Base-by-base conservation (phyloP, 2,797 vertebrate genomes). In the Margarornis squamiger region DNA sequence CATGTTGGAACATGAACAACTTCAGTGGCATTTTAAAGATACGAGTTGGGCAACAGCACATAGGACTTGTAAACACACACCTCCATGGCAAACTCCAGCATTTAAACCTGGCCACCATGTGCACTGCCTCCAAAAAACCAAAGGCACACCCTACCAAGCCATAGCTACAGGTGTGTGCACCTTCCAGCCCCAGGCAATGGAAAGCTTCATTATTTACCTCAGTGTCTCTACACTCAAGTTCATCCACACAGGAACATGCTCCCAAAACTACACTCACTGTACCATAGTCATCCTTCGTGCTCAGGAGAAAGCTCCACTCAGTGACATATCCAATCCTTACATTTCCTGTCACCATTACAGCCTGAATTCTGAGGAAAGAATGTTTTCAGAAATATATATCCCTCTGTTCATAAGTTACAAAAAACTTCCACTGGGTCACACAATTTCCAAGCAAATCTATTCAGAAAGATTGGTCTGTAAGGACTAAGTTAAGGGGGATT, bases 281-380 rank as follows among this genome's bases (percentile, higher is more conserved):
- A 38, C 5, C 1, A 1, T 0, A n/a, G 13, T 29, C 32, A n/a
- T 45, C 26, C 54, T 32, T 29, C 0, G 0, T 5, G 29, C 29
- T 45, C 59, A 70, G 65, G 10, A 78, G 38, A 73, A 79, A 66
- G 67, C 20, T 65, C 30, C 38, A 3, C 30, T 59, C 19, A 14
- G 34, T 6, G 9, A 34, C 14, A 9, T 24, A 70, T 12, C 41
- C 66, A 66, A 67, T n/a, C 59, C 32, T 86, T 46, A 45, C 9
- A 23, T 4, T 27, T 6, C 32, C 12, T 57, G 2, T 10, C 62
- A 77, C 21, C 20, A 36, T 26, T 72, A 19, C 5, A 73, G 39
- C 9, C 30, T 89, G 41, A 49, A 85, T 55, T 61, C 36, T 39
- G 14, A 77, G 32, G 26, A 91, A 76, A n/a, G 13, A 39, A 9